These are phyloP conservation scores for Rambutsinella grinnellia DNA, from an alignment of 2,888 invertebrate species.

Conservation along the genomic window DNA sequence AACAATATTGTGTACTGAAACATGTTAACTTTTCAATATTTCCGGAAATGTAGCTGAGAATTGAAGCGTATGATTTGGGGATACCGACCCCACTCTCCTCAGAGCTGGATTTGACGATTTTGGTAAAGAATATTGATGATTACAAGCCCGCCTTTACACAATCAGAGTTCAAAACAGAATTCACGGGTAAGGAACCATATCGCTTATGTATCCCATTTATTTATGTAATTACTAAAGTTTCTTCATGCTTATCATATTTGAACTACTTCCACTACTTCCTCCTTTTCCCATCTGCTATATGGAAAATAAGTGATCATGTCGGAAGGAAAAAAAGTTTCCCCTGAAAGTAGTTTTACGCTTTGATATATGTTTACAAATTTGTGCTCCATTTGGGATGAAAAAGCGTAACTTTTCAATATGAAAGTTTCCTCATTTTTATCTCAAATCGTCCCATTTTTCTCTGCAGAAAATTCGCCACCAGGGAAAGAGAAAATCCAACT, in stretches of 20 bases:
- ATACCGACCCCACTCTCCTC: slow-evolving; percentile 88
- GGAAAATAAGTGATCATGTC: no score
- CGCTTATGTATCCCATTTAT: neutral
- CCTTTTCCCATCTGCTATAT: no score
- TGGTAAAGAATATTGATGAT: slow-evolving; percentile 89
- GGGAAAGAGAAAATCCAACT: slow-evolving; percentile 78
- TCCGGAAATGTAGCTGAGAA: slow-evolving; percentile 77
- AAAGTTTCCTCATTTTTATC: neutral
- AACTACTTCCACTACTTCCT: no score
- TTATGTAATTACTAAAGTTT: neutral
- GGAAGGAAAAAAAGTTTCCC: neutral
- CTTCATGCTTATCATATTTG: no score
- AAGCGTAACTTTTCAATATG: neutral
- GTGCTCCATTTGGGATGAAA: neutral
- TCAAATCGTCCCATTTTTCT: neutral
- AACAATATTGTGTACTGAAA: no score
- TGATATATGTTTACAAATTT: neutral
- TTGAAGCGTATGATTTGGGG: slow-evolving; percentile 92
- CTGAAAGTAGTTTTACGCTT: neutral
- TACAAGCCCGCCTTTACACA: slow-evolving; percentile 88
- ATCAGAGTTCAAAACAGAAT: slow-evolving; percentile 79
- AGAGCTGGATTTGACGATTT: slow-evolving; percentile 88
- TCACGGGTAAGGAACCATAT: slow-evolving; percentile 73
- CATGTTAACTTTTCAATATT: neutral
- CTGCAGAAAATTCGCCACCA: slow-evolving; percentile 74